phyloP scores from a whole-genome alignment of 2,797 vertebrate genomes.

The Falco cherrug region DNA sequence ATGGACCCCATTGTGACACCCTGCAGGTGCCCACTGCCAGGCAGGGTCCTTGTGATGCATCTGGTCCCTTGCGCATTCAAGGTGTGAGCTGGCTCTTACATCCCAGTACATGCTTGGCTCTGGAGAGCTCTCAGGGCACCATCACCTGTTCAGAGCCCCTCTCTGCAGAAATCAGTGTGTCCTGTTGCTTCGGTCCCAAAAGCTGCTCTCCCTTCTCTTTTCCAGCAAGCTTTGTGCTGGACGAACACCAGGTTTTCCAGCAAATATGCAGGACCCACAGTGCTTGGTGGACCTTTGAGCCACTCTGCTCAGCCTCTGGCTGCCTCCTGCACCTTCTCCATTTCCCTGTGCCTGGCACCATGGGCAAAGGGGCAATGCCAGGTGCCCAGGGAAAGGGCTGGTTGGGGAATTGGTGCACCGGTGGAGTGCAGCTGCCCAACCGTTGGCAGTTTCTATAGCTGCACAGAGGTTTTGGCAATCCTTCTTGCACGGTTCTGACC shows the following conservation, averaged over 20 bases:
- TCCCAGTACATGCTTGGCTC: neutral
- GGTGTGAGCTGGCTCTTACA: neutral
- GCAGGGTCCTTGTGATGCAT: neutral
- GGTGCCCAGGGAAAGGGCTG: neutral
- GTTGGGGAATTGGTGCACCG: accelerated
- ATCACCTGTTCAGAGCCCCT: neutral
- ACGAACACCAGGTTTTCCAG: neutral
- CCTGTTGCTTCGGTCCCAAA: neutral
- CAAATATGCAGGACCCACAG: neutral
- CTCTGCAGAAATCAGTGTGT: neutral
- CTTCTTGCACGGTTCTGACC: conserved; percentile 27
- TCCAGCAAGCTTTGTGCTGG: neutral
- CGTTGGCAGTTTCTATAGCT: conserved; percentile 2
- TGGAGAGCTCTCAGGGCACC: too few species aligned
- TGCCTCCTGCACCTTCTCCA: neutral
- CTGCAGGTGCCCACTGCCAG: neutral
- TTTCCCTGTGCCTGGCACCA: neutral
- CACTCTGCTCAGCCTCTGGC: neutral
- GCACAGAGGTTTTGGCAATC: conserved; percentile 11
- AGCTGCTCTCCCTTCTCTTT: neutral
- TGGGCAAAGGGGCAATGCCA: neutral
- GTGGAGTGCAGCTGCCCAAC: neutral
- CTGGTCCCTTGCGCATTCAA: neutral
- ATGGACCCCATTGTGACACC: neutral
- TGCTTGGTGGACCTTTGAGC: neutral